phyloP scores from a whole-genome alignment of 2,888 invertebrate genomes.

The Cordilura impudica region DNA sequence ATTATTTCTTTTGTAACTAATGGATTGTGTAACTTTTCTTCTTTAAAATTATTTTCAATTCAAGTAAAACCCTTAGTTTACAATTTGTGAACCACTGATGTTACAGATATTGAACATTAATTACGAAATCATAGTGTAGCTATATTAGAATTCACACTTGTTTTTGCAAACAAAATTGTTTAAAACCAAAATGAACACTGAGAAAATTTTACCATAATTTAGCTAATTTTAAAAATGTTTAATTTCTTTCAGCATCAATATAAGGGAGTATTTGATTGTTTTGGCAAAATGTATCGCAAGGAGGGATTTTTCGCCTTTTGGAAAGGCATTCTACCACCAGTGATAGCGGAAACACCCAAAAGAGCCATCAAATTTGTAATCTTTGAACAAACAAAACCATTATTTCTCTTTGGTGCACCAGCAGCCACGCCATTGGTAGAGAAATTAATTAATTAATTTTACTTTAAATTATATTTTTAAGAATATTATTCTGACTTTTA shows the following conservation, averaged over 20 bases:
- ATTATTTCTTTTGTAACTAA: too few relatives aligned
- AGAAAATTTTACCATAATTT: neutral
- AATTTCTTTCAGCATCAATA: slow-evolving; percentile 79
- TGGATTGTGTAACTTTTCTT: too few relatives aligned
- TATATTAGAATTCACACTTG: slow-evolving; percentile 1
- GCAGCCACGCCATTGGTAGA: slow-evolving; percentile 88
- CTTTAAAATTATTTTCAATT: too few relatives aligned
- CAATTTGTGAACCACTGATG: neutral
- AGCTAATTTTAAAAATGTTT: neutral
- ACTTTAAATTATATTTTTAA: neutral
- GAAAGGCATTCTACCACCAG: slow-evolving; percentile 96
- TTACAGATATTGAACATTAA: too few relatives aligned
- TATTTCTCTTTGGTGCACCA: slow-evolving; percentile 88
- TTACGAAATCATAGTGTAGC: neutral
- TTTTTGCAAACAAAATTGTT: neutral
- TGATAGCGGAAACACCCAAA: slow-evolving; percentile 96
- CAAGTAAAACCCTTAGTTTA: too few relatives aligned
- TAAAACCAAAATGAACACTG: slow-evolving; percentile 12
- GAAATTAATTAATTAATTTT: too few relatives aligned
- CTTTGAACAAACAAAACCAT: slow-evolving; percentile 94
- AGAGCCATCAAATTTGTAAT: slow-evolving; percentile 95
- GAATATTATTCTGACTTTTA: slow-evolving; percentile 73
- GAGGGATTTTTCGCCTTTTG: slow-evolving; percentile 93
- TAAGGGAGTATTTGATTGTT: slow-evolving; percentile 90
- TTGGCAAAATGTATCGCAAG: slow-evolving; percentile 90